Percentiles rank a stretch among this genome's conserved stretches.
Evolutionary conservation across 1,140 invertebrate species (phyloP).

Genomic region (Psix sp.): DNA sequence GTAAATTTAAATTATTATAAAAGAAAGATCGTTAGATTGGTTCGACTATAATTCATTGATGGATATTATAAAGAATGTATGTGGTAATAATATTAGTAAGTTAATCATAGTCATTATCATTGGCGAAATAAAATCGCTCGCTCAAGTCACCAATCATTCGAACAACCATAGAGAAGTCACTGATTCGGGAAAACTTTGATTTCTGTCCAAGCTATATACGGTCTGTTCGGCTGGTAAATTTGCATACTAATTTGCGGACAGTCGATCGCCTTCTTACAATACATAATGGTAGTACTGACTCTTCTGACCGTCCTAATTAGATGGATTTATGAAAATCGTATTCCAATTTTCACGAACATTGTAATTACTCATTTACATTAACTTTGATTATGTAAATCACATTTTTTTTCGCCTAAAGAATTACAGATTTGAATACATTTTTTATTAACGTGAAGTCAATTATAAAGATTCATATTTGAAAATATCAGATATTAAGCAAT

Average conservation of each 20-base stretch:
- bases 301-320: too few species aligned
- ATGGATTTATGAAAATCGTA: too few species aligned
- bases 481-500: neutral
- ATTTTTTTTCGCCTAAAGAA: too few species aligned
- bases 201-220: constrained; percentile 3
- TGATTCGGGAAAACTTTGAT: constrained; percentile 19
- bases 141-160: constrained; percentile 46
- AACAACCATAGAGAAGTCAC: constrained; percentile 7
- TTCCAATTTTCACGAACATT: too few species aligned
- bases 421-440: too few species aligned
- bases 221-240: neutral
- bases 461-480: neutral
- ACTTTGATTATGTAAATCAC: too few species aligned
- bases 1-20: constrained; percentile 27
- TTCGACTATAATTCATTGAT: constrained; percentile 36
- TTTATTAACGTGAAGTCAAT: neutral
- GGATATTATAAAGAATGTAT: constrained; percentile 57
- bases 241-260: neutral
- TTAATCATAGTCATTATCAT: constrained; percentile 58
- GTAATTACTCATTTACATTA: too few species aligned
- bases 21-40: constrained; percentile 13
- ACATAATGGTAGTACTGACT: too few species aligned
- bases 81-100: constrained; percentile 48
- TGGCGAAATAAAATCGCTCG: constrained; percentile 33
- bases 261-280: too few species aligned